Conservation (phyloP, 2,888 invertebrate genomes). For the Cerastoderma edule region DNA sequence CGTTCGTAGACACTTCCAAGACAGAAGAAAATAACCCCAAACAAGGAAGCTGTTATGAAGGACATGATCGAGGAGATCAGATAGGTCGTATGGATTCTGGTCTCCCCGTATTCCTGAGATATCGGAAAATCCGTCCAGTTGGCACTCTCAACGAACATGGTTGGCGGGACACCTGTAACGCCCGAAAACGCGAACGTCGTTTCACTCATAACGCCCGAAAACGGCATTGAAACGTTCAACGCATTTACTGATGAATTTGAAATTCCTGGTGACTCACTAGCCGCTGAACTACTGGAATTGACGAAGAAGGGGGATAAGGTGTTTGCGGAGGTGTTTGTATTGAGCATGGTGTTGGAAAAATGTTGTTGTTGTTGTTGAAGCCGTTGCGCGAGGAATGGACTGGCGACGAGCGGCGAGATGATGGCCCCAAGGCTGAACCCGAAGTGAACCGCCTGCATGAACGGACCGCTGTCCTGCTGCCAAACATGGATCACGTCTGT, state of each 20-base stretch:
- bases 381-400: constrained; percentile 49
- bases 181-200: too few species aligned
- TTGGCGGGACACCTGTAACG: too few species aligned
- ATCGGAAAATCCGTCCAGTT: too few species aligned
- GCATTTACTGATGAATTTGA: too few species aligned
- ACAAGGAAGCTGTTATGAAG: constrained; percentile 23
- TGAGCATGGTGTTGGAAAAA: constrained; percentile 12
- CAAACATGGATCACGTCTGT: constrained; percentile 43
- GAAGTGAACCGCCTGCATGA: constrained; percentile 50
- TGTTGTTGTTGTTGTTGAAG: background rate
- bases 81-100: constrained; percentile 36
- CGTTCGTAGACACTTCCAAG: constrained; percentile 39
- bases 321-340: too few species aligned
- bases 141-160: too few species aligned
- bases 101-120: constrained; percentile 27
- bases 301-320: background rate
- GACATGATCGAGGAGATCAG: constrained; percentile 29
- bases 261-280: too few species aligned
- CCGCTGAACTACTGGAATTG: too few species aligned
- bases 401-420: constrained; percentile 42
- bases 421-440: constrained; percentile 52
- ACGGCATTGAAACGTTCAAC: too few species aligned
- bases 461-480: constrained; percentile 44
- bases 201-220: too few species aligned
- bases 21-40: constrained; percentile 18